Conservation (phyloP, 2,888 invertebrate genomes). For the Drosophila fungiperda region DNA sequence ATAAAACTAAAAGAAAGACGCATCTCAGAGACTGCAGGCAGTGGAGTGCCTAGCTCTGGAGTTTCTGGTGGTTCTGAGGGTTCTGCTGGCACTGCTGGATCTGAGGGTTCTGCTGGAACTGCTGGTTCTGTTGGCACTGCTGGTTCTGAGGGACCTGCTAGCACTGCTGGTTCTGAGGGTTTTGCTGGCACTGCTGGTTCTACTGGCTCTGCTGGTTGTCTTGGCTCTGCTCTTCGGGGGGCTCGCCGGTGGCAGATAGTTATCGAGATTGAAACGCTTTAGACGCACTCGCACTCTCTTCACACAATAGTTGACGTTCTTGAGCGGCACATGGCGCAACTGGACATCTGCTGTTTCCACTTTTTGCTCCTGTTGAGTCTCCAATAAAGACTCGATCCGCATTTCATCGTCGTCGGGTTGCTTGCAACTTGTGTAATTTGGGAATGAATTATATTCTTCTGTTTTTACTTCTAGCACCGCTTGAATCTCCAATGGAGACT, state of each 20-base stretch:
- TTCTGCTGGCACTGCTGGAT: too few species aligned
- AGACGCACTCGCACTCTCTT: constrained; percentile 52
- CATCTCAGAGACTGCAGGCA: not conserved
- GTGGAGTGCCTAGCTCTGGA: not conserved
- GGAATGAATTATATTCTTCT: not conserved
- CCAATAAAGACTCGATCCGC: not conserved
- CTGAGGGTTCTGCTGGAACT: too few species aligned
- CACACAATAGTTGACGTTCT: constrained; percentile 43
- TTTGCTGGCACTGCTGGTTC: too few species aligned
- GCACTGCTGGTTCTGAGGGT: too few species aligned
- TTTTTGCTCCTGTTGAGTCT: constrained; percentile 7
- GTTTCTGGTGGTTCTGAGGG: too few species aligned
- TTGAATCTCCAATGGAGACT: constrained; percentile 8
- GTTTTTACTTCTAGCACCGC: not conserved
- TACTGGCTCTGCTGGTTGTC: too few species aligned
- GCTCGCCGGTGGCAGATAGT: constrained; percentile 35
- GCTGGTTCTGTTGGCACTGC: too few species aligned
- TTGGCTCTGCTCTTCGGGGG: not conserved
- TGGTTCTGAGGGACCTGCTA: too few species aligned
- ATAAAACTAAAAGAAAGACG: constrained; percentile 24
- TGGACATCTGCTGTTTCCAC: not conserved
- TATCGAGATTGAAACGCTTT: constrained; percentile 53
- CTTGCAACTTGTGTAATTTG: not conserved
- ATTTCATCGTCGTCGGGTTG: not conserved
- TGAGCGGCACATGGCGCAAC: constrained; percentile 35